Conservation (phyloP, 2,888 invertebrate genomes). For the Drosophila flavopinicola region DNA sequence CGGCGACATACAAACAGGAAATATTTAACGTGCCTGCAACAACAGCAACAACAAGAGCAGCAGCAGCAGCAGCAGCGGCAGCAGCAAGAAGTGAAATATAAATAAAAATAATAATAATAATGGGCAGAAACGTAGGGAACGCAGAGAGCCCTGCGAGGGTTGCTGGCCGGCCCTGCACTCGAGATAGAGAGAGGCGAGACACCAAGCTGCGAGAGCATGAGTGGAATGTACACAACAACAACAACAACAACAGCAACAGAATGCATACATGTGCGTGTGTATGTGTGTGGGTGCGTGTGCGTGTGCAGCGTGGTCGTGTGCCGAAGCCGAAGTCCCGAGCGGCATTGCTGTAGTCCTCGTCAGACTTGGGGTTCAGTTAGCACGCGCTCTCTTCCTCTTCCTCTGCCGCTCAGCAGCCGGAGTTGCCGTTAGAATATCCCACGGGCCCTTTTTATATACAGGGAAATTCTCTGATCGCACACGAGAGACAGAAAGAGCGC, state of each 20-base stretch:
- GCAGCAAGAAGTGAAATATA: constrained; percentile 61
- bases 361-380: constrained; percentile 37
- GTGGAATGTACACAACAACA: constrained; percentile 15
- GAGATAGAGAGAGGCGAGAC: constrained; percentile 15
- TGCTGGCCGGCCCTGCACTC: constrained; percentile 64
- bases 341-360: constrained; percentile 53
- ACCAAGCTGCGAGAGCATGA: constrained; percentile 25
- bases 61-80: too few species aligned
- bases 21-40: constrained; percentile 80
- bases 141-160: constrained; percentile 45
- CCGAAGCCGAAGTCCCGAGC: constrained; percentile 39
- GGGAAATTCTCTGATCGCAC: constrained; percentile 62
- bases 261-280: constrained; percentile 33
- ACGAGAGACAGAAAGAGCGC: constrained; percentile 30
- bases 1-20: constrained; percentile 75
- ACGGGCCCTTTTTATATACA: constrained; percentile 56
- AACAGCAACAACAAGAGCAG: constrained; percentile 47
- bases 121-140: constrained; percentile 73
- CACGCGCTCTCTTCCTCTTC: constrained; percentile 13
- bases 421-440: constrained; percentile 70
- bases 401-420: constrained; percentile 7
- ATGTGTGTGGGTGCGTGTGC: constrained; percentile 38
- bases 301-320: constrained; percentile 58
- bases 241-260: too few species aligned
- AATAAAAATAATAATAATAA: constrained; percentile 80